phyloP scores from a whole-genome alignment of 92 coral and sea anemone genomes.

The Nematostella vectensis region DNA sequence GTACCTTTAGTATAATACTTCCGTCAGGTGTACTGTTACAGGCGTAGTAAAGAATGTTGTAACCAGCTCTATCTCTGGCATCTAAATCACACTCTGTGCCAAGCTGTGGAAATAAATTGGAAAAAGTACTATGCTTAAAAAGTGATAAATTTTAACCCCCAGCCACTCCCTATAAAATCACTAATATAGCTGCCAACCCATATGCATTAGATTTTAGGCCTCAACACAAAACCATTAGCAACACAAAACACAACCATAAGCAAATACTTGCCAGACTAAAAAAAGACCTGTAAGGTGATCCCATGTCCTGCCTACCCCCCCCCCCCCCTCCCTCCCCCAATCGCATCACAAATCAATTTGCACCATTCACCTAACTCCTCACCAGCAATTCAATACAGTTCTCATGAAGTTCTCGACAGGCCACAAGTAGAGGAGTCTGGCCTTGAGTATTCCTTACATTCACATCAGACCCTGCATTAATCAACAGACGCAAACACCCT shows the following conservation, averaged over 20 bases:
- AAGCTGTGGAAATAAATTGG: slow-evolving; percentile 21
- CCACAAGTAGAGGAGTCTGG: slow-evolving; percentile 62
- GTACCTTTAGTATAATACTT: slow-evolving; percentile 44
- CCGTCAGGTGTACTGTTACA: slow-evolving; percentile 61
- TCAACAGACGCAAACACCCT: slow-evolving; percentile 52
- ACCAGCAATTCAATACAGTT: slow-evolving; percentile 59
- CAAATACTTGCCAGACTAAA: no score
- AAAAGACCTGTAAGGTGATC: no score
- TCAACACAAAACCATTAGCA: no score
- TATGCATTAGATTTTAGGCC: no score
- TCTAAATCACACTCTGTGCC: slow-evolving; percentile 57
- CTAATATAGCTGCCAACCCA: no score
- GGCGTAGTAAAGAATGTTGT: slow-evolving; percentile 53
- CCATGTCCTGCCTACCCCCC: not conserved
- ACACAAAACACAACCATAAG: no score
- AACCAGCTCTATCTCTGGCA: slow-evolving; percentile 49
- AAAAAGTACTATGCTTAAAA: no score
- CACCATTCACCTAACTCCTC: no score
- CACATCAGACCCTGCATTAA: slow-evolving; percentile 61
- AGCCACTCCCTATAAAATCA: no score
- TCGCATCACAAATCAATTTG: not conserved
- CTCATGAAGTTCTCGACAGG: slow-evolving; percentile 58
- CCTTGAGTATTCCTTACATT: slow-evolving; percentile 47
- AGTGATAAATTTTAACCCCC: no score
- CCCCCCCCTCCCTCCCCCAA: slow-evolving; percentile 1